Conservation (phyloP, 2,888 invertebrate genomes). For the Polydesmus complanatus region DNA sequence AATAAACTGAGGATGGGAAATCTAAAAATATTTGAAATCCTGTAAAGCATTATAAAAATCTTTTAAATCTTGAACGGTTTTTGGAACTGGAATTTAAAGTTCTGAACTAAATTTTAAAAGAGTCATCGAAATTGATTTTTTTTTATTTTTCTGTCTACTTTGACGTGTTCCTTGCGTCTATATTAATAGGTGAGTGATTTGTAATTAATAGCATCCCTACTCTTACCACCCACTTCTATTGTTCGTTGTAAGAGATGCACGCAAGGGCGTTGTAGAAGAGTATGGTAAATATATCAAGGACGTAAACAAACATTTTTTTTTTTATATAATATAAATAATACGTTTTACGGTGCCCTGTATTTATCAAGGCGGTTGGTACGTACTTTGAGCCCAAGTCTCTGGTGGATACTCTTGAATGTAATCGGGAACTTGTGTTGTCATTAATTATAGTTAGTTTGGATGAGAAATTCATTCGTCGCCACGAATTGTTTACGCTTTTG, state of each 20-base stretch:
- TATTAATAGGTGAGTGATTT: neutral
- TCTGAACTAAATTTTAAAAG: no score
- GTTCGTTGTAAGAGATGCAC: neutral
- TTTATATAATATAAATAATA: neutral
- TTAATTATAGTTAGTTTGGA: neutral
- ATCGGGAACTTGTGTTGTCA: neutral
- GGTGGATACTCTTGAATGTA: no score
- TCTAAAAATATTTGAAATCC: no score
- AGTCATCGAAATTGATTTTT: neutral
- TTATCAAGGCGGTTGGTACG: neutral
- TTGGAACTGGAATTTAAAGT: no score
- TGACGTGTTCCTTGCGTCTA: neutral
- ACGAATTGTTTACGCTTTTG: neutral
- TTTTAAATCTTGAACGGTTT: no score
- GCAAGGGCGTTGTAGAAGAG: neutral
- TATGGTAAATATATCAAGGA: neutral
- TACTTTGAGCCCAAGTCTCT: no score
- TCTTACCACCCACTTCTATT: neutral
- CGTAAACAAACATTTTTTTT: neutral
- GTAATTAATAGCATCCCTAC: neutral
- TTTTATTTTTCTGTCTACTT: slow-evolving; percentile 2
- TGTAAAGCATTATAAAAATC: no score
- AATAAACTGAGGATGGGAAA: no score
- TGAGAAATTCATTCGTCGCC: neutral
- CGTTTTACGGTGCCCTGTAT: neutral